phyloP scores from a whole-genome alignment of 2,113 vertebrate genomes.

The Sylvietta virens region DNA sequence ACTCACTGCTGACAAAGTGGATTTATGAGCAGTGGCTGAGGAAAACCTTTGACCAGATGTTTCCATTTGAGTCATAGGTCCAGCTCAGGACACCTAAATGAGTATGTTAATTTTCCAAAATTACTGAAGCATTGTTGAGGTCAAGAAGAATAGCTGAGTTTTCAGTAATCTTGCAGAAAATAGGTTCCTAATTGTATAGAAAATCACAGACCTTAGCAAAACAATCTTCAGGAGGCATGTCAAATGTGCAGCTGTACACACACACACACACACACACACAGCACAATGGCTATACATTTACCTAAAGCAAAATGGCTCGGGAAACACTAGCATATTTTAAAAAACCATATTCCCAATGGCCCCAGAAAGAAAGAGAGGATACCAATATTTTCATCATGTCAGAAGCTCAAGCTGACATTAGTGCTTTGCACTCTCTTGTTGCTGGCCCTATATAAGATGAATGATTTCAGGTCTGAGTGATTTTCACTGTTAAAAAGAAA shows the following conservation, averaged over 20 bases:
- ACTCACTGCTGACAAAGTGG: not conserved
- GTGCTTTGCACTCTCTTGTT: not conserved
- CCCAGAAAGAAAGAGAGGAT: not conserved
- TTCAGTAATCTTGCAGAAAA: not conserved
- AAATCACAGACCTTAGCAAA: not conserved
- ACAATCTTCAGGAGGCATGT: not conserved
- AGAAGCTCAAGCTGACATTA: not conserved
- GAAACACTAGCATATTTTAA: not conserved
- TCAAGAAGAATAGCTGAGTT: not conserved
- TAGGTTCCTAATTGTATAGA: not conserved
- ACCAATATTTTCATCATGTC: fast-evolving
- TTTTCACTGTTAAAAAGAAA: not conserved
- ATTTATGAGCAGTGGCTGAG: not conserved
- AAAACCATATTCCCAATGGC: not conserved
- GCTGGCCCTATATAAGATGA: not conserved
- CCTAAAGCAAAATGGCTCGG: not conserved
- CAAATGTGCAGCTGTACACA: not conserved
- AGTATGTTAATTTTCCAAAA: not conserved
- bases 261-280: not conserved
- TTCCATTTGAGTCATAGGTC: not conserved
- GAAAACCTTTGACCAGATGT: not conserved
- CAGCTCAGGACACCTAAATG: not conserved
- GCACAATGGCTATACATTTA: not conserved
- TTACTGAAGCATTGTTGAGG: not conserved
- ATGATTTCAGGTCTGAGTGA: not conserved